A percentile compares a stretch with the other conserved stretches of the same genome.
Evolutionary conservation across 2,888 invertebrate species (phyloP).

Genomic region (Trachelus tabidus): DNA sequence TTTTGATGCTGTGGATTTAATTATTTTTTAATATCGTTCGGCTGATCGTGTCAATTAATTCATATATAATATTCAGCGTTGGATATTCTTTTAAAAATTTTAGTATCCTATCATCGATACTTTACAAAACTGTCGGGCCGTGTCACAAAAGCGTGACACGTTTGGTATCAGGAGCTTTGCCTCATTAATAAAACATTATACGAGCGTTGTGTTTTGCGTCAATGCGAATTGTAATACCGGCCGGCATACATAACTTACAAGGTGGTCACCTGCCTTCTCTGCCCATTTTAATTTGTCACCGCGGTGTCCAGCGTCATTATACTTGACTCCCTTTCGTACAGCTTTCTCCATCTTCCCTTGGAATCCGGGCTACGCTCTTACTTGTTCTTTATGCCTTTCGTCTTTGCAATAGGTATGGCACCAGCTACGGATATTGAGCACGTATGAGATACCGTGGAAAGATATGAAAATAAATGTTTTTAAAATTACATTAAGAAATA

Average conservation of each 20-base stretch:
- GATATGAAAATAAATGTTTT: no score
- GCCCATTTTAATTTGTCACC: conserved; percentile 46
- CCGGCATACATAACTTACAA: background rate
- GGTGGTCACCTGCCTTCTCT: conserved; percentile 2
- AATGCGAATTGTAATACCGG: conserved; percentile 16
- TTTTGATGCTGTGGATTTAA: no score
- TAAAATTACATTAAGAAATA: no score
- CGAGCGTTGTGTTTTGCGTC: conserved; percentile 18
- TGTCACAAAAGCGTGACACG: background rate
- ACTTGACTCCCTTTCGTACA: background rate
- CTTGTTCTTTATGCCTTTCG: background rate
- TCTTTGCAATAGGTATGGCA: background rate
- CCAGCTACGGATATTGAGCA: background rate
- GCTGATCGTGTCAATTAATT: no score
- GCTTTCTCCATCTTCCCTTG: background rate
- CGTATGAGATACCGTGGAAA: background rate
- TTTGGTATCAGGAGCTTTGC: background rate
- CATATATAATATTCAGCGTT: no score
- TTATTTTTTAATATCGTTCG: no score
- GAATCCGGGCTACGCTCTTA: background rate
- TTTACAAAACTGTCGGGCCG: background rate
- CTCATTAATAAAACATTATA: conserved; percentile 23
- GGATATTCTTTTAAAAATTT: no score
- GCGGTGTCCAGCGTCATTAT: conserved; percentile 9
- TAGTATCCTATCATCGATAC: background rate